phyloP scores from a whole-genome alignment of 2,113 vertebrate genomes.

The Cettia cetti region DNA sequence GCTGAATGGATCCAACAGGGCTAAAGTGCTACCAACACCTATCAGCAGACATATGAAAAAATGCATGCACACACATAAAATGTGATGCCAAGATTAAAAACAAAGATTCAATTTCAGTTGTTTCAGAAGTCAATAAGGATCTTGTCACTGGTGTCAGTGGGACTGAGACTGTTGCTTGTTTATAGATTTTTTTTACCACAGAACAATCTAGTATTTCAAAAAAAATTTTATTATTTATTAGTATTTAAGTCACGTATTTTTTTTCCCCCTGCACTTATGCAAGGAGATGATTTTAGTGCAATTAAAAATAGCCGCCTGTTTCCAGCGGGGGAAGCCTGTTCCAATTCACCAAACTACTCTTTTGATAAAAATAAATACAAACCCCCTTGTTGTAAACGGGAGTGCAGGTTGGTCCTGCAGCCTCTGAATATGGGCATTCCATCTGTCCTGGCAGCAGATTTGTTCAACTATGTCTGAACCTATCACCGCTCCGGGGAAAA shows the following conservation, averaged over 20 bases:
- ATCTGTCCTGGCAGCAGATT: slow-evolving; percentile 42
- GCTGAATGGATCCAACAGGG: not conserved
- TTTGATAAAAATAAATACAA: slow-evolving; percentile 12
- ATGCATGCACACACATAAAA: accelerated
- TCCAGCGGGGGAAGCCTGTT: not conserved
- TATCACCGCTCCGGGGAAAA: slow-evolving; percentile 46
- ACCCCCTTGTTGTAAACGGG: not conserved
- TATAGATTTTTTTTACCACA: not conserved
- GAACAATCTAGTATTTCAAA: not conserved
- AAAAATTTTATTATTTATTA: not conserved
- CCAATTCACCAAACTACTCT: not conserved
- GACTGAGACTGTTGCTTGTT: not conserved
- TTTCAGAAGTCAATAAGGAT: not conserved
- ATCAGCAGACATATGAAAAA: not conserved
- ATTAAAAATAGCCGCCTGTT: not conserved
- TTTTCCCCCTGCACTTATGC: not conserved
- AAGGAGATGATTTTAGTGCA: not conserved
- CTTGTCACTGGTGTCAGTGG: not conserved
- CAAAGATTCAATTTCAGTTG: not conserved
- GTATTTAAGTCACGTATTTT: not conserved
- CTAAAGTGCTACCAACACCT: not conserved
- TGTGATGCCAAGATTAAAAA: not conserved
- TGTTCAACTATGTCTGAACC: slow-evolving; percentile 58
- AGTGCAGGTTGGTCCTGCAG: slow-evolving; percentile 8
- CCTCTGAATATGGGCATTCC: slow-evolving; percentile 49